phyloP scores from a whole-genome alignment of 2,888 invertebrate genomes.

The Rhogogaster chlorosoma region DNA sequence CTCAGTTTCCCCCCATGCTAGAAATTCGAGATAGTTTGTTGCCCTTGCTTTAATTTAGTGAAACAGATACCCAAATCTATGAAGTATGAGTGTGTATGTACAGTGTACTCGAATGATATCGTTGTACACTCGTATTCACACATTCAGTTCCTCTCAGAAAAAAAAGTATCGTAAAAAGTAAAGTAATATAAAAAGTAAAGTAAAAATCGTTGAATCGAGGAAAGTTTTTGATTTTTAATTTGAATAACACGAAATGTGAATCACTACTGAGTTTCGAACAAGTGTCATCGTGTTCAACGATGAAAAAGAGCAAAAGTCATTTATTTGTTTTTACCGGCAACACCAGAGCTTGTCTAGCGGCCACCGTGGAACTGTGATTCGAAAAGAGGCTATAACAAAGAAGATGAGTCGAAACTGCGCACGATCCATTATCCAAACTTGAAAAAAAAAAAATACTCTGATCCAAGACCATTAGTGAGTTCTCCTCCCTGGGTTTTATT shows the following conservation, averaged over 20 bases:
- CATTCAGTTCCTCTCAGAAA: neutral
- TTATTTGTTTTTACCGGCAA: neutral
- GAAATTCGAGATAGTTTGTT: constrained; percentile 52
- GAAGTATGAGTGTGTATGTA: neutral
- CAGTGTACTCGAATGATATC: neutral
- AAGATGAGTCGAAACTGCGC: neutral
- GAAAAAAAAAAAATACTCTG: neutral
- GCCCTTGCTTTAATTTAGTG: constrained; percentile 44
- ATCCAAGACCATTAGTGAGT: neutral
- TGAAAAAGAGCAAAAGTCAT: neutral
- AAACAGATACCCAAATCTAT: constrained; percentile 33
- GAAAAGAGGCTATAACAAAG: neutral
- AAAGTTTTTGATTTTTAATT: neutral
- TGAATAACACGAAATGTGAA: neutral
- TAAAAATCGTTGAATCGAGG: neutral
- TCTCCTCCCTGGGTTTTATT: neutral
- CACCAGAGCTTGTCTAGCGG: neutral
- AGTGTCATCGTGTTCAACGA: neutral
- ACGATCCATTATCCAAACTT: neutral
- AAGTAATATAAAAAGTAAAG: too few species aligned
- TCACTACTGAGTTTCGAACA: neutral
- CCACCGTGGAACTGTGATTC: neutral
- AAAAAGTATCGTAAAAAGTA: too few species aligned
- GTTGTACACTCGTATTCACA: neutral
- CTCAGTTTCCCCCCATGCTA: neutral